A percentile compares a stretch with the other conserved stretches of the same genome.
Conservation (phyloP, 2,797 vertebrate genomes). For the Lithobates pipiens region DNA sequence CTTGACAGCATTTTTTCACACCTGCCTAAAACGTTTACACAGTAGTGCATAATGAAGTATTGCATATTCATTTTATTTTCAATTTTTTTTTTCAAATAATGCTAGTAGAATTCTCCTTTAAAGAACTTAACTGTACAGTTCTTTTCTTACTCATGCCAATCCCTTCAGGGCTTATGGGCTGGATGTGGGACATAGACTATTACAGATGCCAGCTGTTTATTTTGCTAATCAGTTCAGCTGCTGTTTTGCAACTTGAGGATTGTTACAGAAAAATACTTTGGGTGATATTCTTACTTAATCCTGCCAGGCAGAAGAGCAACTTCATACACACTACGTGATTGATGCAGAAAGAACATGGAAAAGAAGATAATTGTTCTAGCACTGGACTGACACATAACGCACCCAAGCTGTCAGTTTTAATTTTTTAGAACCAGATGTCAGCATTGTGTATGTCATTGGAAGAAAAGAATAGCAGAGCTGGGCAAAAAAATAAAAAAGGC, state of each 20-base stretch:
- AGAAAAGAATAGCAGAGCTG: neutral
- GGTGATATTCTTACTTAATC: neutral
- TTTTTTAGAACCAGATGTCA: constrained; percentile 53
- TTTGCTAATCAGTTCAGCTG: neutral
- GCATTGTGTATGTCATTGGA: constrained; percentile 47
- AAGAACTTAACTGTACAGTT: neutral
- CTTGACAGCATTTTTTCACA: too few species aligned
- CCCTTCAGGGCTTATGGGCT: neutral
- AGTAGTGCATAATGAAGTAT: too few species aligned
- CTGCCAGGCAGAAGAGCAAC: constrained; percentile 3
- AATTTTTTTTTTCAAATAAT: too few species aligned
- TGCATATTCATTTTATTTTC: too few species aligned
- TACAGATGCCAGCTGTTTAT: neutral
- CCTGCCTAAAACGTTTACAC: too few species aligned
- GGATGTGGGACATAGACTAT: neutral
- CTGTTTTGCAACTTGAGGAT: neutral
- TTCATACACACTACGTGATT: constrained; percentile 25
- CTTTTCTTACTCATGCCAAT: neutral
- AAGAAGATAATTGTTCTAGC: constrained; percentile 51
- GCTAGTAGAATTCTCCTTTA: too few species aligned
- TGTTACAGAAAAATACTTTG: neutral
- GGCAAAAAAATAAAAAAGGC: neutral
- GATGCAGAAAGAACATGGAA: constrained; percentile 28
- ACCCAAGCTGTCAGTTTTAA: constrained; percentile 54
- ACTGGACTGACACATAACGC: constrained; percentile 43